phyloP scores from a whole-genome alignment of 1,140 invertebrate genomes.

The Cotesia typhae region DNA sequence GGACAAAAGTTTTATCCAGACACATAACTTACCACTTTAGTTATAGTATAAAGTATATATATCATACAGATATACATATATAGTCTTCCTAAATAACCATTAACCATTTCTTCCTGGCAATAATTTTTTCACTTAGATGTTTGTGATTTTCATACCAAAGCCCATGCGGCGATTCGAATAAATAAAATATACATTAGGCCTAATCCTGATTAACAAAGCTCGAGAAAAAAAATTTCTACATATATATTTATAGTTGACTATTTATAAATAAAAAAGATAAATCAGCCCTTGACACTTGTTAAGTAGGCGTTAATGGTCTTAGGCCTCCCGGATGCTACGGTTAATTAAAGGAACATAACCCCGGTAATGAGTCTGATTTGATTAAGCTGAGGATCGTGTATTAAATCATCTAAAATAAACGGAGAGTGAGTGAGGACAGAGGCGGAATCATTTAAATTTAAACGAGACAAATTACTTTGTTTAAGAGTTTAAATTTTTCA shows the following conservation, averaged over 20 bases:
- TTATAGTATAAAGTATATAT: background rate
- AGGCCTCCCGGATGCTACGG: slow-evolving; percentile 15
- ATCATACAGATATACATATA: background rate
- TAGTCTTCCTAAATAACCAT: too few species aligned
- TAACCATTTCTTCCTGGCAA: too few species aligned
- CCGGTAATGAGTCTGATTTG: slow-evolving; percentile 23
- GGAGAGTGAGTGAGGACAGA: too few species aligned
- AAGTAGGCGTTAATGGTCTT: slow-evolving; percentile 27
- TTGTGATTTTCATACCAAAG: too few species aligned
- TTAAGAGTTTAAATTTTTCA: slow-evolving; percentile 2
- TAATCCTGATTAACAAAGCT: background rate
- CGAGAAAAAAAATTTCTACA: too few species aligned
- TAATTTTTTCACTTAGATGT: too few species aligned
- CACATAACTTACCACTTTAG: slow-evolving; percentile 25
- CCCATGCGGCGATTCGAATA: too few species aligned
- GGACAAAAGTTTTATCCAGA: slow-evolving; percentile 28
- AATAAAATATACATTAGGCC: background rate
- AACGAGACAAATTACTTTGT: background rate
- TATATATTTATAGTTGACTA: too few species aligned
- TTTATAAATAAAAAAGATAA: slow-evolving; percentile 13
- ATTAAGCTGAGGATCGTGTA: slow-evolving; percentile 10
- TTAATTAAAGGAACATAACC: slow-evolving; percentile 35
- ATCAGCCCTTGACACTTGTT: slow-evolving; percentile 28
- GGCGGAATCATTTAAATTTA: too few species aligned
- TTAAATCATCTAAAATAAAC: background rate